Percentiles rank a stretch among this genome's conserved stretches.
Conservation (phyloP, 2,888 invertebrate genomes). For the Kuschelorhynchus macadamiae region DNA sequence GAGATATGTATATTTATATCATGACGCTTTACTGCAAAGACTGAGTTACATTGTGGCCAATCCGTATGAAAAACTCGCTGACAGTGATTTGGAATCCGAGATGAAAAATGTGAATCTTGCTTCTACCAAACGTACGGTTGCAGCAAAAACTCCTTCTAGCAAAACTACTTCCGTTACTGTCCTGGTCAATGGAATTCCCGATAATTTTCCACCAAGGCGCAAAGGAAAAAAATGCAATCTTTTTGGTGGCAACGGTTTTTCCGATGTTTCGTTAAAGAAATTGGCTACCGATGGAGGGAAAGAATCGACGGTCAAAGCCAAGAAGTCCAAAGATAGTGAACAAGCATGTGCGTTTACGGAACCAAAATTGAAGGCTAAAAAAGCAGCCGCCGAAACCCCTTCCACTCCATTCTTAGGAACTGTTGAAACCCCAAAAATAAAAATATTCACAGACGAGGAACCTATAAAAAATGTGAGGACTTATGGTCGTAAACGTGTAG, state of each 20-base stretch:
- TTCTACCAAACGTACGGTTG: not conserved
- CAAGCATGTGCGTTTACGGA: not conserved
- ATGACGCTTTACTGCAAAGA: constrained; percentile 55
- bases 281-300: not conserved
- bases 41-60: constrained; percentile 43
- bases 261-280: constrained; percentile 6
- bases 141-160: constrained; percentile 47
- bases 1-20: constrained; percentile 54
- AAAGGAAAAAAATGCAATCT: constrained; percentile 37
- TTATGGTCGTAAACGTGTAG: not conserved
- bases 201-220: constrained; percentile 27
- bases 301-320: too few species aligned
- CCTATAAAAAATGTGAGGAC: constrained; percentile 8
- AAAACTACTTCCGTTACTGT: constrained; percentile 46
- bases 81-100: not conserved
- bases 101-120: not conserved
- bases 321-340: constrained; percentile 29
- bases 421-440: constrained; percentile 34
- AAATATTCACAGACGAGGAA: constrained; percentile 34
- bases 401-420: constrained; percentile 3
- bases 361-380: constrained; percentile 16
- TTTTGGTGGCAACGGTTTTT: constrained; percentile 30
- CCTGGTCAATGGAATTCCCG: constrained; percentile 20
- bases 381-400: not conserved
- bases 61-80: not conserved